Evolutionary conservation across 2,888 invertebrate species (phyloP).

Genomic region (Ochropacha duplaris): DNA sequence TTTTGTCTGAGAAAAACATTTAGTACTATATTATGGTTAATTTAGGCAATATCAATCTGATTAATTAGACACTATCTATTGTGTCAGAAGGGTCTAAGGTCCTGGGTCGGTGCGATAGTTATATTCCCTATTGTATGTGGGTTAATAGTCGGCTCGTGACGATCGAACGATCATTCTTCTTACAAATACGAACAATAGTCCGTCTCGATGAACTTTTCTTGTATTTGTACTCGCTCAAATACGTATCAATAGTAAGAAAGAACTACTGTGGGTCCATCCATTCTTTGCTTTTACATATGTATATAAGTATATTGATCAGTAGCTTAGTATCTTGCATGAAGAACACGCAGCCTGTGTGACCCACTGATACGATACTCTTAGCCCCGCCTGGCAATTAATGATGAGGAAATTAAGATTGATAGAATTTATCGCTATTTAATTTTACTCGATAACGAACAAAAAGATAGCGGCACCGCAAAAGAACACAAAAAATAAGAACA

Average conservation of each 20-base stretch:
- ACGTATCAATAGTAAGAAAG: not conserved
- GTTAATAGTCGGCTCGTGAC: constrained; percentile 46
- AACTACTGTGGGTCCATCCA: no score
- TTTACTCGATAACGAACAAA: not conserved
- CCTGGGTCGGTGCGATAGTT: constrained; percentile 56
- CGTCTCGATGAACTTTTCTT: not conserved
- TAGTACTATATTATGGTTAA: constrained; percentile 29
- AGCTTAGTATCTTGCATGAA: constrained; percentile 16
- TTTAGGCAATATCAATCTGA: constrained; percentile 48
- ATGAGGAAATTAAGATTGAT: constrained; percentile 12
- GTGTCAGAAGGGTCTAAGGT: constrained; percentile 56
- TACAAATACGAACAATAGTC: not conserved
- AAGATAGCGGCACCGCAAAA: not conserved
- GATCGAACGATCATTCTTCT: not conserved
- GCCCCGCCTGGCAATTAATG: constrained; percentile 19
- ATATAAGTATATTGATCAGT: constrained; percentile 7
- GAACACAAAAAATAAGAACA: constrained; percentile 6
- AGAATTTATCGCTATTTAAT: not conserved
- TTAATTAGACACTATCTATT: constrained; percentile 54
- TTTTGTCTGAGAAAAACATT: constrained; percentile 8
- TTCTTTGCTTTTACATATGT: no score
- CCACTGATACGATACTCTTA: constrained; percentile 32
- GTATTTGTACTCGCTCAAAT: not conserved
- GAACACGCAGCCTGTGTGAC: constrained; percentile 38
- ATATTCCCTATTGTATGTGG: constrained; percentile 58